Evolutionary conservation across 37 sponge, comb jelly and placozoan genomes (phyloP).

Genomic region (Halichondria panicea): DNA sequence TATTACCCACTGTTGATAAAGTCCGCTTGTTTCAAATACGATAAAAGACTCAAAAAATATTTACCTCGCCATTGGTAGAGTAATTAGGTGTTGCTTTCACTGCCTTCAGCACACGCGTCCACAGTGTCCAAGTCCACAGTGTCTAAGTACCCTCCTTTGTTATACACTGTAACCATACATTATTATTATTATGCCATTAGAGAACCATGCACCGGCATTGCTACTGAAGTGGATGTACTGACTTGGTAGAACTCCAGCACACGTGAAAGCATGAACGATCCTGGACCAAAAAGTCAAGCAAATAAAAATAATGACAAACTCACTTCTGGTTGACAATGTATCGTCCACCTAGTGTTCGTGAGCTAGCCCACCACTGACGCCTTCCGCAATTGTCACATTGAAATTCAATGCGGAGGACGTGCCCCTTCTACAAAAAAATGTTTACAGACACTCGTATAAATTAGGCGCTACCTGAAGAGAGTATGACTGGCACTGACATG

Average conservation of each 20-base stretch:
- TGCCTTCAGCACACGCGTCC: background rate
- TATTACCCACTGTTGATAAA: slow-evolving; percentile 6
- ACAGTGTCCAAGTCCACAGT: background rate
- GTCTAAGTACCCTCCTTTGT: background rate
- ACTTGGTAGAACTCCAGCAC: slow-evolving; percentile 13
- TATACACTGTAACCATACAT: background rate
- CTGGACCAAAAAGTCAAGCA: background rate
- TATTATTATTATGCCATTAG: background rate
- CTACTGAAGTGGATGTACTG: slow-evolving; percentile 7
- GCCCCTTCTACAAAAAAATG: background rate
- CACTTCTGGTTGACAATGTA: slow-evolving; percentile 31
- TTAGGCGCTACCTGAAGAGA: too few species aligned
- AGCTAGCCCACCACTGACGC: slow-evolving; percentile 23
- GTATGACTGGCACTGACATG: too few species aligned
- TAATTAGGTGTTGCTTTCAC: slow-evolving; percentile 14
- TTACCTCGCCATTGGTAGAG: slow-evolving; percentile 26
- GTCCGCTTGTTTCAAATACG: background rate
- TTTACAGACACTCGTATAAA: too few species aligned
- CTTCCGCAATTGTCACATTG: background rate
- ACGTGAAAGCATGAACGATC: slow-evolving; percentile 29
- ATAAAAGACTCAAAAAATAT: background rate
- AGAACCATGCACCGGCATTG: background rate
- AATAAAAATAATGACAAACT: background rate
- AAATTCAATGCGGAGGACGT: background rate
- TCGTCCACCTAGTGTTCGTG: background rate